Conservation (phyloP, 2,113 vertebrate genomes). For the Panthera tigris region DNA sequence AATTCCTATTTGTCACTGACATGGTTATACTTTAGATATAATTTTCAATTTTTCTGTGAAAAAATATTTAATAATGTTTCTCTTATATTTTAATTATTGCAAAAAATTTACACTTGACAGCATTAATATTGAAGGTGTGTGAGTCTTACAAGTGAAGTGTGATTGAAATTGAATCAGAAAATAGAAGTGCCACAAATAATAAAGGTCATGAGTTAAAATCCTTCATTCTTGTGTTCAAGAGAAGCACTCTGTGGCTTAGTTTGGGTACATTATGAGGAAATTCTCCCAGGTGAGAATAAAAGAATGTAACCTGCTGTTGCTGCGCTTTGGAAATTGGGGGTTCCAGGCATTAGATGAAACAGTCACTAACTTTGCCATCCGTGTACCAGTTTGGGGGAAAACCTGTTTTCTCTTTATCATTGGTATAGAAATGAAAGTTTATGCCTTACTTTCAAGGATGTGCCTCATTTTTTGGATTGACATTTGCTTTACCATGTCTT, state of each 20-base stretch:
- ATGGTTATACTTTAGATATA: neutral
- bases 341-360: slow-evolving; percentile 5
- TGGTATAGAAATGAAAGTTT: neutral
- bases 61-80: neutral
- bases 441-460: neutral
- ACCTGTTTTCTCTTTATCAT: neutral
- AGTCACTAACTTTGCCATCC: neutral
- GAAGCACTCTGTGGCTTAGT: neutral
- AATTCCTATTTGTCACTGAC: neutral
- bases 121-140: neutral
- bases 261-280: slow-evolving; percentile 25
- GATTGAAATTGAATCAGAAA: slow-evolving; percentile 22
- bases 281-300: slow-evolving; percentile 32
- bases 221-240: neutral
- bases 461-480: neutral
- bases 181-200: neutral
- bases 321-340: neutral
- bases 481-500: neutral
- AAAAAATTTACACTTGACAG: slow-evolving; percentile 1
- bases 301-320: neutral
- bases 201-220: slow-evolving; percentile 18
- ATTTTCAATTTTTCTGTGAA: neutral
- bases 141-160: neutral
- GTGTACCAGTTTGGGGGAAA: neutral
- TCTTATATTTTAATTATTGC: slow-evolving; percentile 14